These are phyloP conservation scores for Apis cerana DNA, from an alignment of 1,140 invertebrate genomes.

Conservation along the genomic window DNA sequence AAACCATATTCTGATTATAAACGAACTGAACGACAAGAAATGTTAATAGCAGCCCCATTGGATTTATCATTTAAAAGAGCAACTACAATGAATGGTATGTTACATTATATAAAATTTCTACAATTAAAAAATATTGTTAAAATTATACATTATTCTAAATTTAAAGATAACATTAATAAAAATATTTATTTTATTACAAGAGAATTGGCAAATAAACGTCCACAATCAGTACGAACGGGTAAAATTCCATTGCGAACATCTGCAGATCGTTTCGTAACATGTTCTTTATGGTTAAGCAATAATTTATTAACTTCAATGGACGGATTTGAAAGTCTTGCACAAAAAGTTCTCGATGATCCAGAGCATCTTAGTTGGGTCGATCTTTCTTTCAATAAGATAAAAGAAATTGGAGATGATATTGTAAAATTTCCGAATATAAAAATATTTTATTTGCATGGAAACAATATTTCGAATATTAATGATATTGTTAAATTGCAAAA, in stretches of 20 bases:
- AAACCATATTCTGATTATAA: constrained; percentile 55
- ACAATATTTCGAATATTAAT: constrained; percentile 78
- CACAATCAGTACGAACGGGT: constrained; percentile 71
- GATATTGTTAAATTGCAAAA: constrained; percentile 75
- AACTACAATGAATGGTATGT: constrained; percentile 67
- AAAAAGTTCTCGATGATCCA: constrained; percentile 76
- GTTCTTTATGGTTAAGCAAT: constrained; percentile 82
- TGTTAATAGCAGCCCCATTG: constrained; percentile 68
- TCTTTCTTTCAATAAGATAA: constrained; percentile 81
- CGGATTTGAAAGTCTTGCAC: constrained; percentile 74
- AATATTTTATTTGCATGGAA: constrained; percentile 82
- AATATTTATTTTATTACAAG: constrained; percentile 54
- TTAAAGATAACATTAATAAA: constrained; percentile 5
- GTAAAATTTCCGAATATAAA: constrained; percentile 72
- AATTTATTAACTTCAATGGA: constrained; percentile 78
- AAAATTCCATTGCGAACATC: constrained; percentile 73
- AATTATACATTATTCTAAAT: background rate
- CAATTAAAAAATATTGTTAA: background rate
- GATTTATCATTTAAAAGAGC: constrained; percentile 75
- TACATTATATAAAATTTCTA: background rate
- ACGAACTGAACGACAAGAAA: constrained; percentile 59
- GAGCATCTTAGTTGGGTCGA: constrained; percentile 80
- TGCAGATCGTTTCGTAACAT: constrained; percentile 78
- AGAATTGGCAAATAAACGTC: constrained; percentile 68
- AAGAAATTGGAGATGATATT: constrained; percentile 78